Percentiles rank a stretch among this genome's conserved stretches.
These are phyloP conservation scores for Ochropleura leucogaster DNA, from an alignment of 2,888 invertebrate species.

Conservation along the genomic window DNA sequence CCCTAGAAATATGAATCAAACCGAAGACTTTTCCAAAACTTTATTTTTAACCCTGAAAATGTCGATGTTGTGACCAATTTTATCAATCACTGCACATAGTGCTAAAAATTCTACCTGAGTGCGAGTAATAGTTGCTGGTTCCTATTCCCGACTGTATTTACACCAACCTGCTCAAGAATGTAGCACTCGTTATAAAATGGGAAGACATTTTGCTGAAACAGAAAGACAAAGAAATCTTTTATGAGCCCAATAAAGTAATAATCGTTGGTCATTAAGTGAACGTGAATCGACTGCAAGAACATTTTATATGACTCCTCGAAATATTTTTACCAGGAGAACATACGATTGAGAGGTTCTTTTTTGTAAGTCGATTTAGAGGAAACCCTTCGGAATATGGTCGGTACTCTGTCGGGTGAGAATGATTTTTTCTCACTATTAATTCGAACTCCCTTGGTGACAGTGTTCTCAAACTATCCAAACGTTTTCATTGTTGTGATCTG, in stretches of 20 bases:
- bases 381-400: not conserved
- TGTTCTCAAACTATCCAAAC: not conserved
- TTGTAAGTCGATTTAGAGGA: slow-evolving; percentile 9
- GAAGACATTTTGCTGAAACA: not conserved
- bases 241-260: slow-evolving; percentile 45
- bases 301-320: slow-evolving; percentile 8
- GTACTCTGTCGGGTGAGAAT: not conserved
- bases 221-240: slow-evolving; percentile 18
- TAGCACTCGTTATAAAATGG: not conserved
- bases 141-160: not conserved
- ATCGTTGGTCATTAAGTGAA: slow-evolving; percentile 26
- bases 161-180: not conserved
- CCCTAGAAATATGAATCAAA: too few species aligned
- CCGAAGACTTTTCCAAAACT: too few species aligned
- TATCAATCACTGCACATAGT: too few species aligned
- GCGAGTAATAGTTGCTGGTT: too few species aligned
- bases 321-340: not conserved
- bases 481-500: not conserved
- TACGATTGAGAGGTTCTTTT: slow-evolving; percentile 9
- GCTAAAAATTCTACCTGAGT: too few species aligned
- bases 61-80: too few species aligned
- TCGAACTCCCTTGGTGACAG: not conserved
- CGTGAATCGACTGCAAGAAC: slow-evolving; percentile 25
- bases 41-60: too few species aligned
- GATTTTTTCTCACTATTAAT: not conserved